Evolutionary conservation across 2,888 invertebrate genomes (phyloP).

Genomic region (Spilarctia lutea): DNA sequence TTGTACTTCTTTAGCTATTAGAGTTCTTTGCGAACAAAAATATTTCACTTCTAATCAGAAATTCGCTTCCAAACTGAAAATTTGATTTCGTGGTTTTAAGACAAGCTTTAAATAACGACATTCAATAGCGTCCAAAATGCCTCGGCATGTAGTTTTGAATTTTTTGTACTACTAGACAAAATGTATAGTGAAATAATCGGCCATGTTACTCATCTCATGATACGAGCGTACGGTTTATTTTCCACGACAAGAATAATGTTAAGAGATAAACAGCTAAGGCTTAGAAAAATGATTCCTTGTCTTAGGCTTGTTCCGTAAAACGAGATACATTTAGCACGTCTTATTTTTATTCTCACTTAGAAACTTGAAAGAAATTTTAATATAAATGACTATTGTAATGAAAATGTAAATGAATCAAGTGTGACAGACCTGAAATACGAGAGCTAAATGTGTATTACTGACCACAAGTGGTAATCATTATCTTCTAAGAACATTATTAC

Average conservation of each 20-base stretch:
- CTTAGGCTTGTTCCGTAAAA: background rate
- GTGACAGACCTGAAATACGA: conserved; percentile 36
- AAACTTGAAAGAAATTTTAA: conserved; percentile 26
- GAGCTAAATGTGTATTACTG: conserved; percentile 37
- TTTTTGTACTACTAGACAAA: background rate
- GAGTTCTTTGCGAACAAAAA: background rate
- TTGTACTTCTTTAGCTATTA: background rate
- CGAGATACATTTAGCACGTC: conserved; percentile 21
- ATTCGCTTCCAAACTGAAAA: background rate
- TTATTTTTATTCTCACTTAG: conserved; percentile 25
- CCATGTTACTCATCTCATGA: background rate
- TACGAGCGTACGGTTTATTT: background rate
- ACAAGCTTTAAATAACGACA: background rate
- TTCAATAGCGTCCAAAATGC: background rate
- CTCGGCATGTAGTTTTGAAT: background rate
- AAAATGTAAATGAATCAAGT: background rate
- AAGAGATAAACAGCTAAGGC: background rate
- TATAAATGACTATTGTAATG: conserved; percentile 27
- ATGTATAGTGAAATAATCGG: background rate
- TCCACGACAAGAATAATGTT: background rate
- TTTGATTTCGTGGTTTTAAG: background rate
- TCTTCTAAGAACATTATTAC: background rate
- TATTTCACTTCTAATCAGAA: background rate
- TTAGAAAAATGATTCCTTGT: background rate
- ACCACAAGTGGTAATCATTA: conserved; percentile 12